Base-by-base conservation (phyloP, 2,888 invertebrate genomes). In the Sicus ferrugineus region DNA sequence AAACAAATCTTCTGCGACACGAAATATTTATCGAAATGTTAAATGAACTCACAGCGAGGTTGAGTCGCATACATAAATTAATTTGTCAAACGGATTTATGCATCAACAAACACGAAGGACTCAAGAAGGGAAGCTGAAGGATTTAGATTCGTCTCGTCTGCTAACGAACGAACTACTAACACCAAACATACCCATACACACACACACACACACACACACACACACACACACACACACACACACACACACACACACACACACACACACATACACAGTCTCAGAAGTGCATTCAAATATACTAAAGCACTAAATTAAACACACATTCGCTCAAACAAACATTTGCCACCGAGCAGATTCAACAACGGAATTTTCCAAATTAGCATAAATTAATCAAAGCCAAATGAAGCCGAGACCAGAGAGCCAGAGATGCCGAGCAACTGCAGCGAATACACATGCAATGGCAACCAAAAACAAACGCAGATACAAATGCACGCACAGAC, bases 371-470 rank as follows among this genome's bases (percentile, higher is more conserved):
- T 77, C 74, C 74, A 78, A 78, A 78, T 78, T 78, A 78, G 78
- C 78, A 78, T 77, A 77, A 78, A 78, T 78, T 78, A 78, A 77
- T 78, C 78, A 77, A 78, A 77, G 78, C 75, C 56, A 66, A 73
- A 75, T 75, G 77, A 78, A 78, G 75, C 75, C 75, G 73, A 74
- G 73, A 75, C 72, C 73, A 73, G 73, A 42, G 58, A 54, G 50
- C 16, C 54, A 23, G 54, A 28, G 54, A 9, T 54, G 54, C 26
- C 54, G 31, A 38, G 30, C 56, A 66, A 52, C 50, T 42, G 26
- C 42, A 38, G n/a, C 14, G 26, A 14, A 28, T 9, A 28, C 56
- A 1, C 6, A 52, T 28, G 30, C 30, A 56, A 6, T 5, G 26
- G 64, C 3, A 50, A 54, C 54, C 26, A 26, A n/a, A 65, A 34